These are phyloP conservation scores for Fulica atra DNA, from an alignment of 2,113 vertebrate genomes.

Conservation along the genomic window DNA sequence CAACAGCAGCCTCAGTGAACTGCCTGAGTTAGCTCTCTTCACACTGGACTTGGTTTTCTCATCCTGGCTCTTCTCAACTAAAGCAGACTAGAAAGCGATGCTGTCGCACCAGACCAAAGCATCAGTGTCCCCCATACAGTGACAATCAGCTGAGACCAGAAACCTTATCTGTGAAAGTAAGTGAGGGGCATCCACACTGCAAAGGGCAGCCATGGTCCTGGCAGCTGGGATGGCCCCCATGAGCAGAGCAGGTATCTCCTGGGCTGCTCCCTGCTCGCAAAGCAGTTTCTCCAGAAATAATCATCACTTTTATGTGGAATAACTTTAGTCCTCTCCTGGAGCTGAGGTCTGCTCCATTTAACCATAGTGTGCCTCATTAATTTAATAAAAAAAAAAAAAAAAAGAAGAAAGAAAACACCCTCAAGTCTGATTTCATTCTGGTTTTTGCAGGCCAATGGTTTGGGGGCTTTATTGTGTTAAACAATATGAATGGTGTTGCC, in stretches of 20 bases:
- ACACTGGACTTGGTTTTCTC: neutral
- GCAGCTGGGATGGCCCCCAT: accelerated
- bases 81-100: neutral
- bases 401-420: neutral
- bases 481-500: neutral
- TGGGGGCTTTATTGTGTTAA: neutral
- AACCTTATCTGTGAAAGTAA: accelerated
- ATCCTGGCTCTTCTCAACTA: too few relatives aligned
- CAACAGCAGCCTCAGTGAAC: accelerated
- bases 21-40: neutral
- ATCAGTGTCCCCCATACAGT: neutral
- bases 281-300: neutral
- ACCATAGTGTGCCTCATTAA: neutral
- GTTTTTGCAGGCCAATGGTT: neutral
- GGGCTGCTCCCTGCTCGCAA: neutral
- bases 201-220: accelerated
- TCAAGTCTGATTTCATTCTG: neutral
- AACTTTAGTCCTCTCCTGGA: neutral
- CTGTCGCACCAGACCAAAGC: neutral
- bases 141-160: neutral
- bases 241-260: neutral
- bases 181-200: neutral
- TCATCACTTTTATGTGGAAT: accelerated
- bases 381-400: neutral
- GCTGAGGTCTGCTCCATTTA: neutral